phyloP scores from a whole-genome alignment of 2,888 invertebrate genomes.

The Elmis aenea region DNA sequence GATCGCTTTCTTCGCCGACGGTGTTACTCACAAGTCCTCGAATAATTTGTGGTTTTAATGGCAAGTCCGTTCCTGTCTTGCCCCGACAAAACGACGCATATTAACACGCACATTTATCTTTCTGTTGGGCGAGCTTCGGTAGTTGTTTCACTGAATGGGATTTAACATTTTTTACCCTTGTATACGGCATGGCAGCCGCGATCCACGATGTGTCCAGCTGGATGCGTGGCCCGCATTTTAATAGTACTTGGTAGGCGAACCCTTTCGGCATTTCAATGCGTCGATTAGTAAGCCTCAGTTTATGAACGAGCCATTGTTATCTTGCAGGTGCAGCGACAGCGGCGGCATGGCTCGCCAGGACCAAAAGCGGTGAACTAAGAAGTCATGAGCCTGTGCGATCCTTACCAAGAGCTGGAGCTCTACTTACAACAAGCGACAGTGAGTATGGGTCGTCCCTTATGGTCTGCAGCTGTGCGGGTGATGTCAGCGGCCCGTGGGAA shows the following conservation, averaged over 20 bases:
- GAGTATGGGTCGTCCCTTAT: slow-evolving; percentile 28
- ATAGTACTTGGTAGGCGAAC: not conserved
- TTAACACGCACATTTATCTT: too few species aligned
- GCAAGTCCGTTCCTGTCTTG: too few species aligned
- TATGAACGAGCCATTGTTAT: not conserved
- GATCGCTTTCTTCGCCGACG: too few species aligned
- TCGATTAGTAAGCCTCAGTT: not conserved
- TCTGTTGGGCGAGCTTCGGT: too few species aligned
- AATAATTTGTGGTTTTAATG: too few species aligned
- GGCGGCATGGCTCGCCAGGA: not conserved
- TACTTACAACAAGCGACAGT: slow-evolving; percentile 50
- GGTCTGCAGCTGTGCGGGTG: not conserved
- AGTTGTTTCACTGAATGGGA: too few species aligned
- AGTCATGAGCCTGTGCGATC: slow-evolving; percentile 40
- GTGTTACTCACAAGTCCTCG: too few species aligned
- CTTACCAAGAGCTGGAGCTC: slow-evolving; percentile 48
- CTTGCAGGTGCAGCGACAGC: not conserved
- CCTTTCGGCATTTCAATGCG: not conserved
- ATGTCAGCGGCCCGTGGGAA: not conserved
- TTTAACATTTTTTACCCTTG: too few species aligned
- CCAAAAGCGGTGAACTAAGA: not conserved
- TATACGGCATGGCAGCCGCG: too few species aligned
- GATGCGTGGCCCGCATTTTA: not conserved
- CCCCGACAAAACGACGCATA: too few species aligned
- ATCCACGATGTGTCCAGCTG: not conserved